Evolutionary conservation across 2,797 vertebrate species (phyloP).

Genomic region (Argyrosomus regius): DNA sequence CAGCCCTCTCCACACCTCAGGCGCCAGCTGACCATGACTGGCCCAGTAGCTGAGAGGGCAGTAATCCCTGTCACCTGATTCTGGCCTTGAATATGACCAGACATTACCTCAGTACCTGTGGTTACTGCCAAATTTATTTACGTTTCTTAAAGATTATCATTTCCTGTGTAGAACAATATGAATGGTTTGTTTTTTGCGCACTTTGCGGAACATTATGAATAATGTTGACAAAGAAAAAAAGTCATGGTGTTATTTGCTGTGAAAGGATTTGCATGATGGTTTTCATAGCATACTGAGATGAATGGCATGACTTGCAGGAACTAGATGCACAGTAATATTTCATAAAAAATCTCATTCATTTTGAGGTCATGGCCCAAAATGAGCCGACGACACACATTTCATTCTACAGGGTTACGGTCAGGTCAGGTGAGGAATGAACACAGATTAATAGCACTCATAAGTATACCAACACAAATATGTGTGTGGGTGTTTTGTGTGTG

Average conservation of each 20-base stretch:
- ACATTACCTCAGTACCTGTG: slow-evolving; percentile 29
- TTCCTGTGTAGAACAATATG: not conserved
- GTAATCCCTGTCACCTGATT: slow-evolving; percentile 79
- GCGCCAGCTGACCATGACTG: slow-evolving; percentile 69
- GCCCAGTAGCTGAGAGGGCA: slow-evolving; percentile 45
- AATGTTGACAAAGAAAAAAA: slow-evolving; percentile 2
- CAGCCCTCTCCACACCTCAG: slow-evolving; percentile 44
- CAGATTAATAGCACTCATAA: slow-evolving; percentile 6
- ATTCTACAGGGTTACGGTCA: slow-evolving; percentile 1
- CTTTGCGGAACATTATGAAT: not conserved
- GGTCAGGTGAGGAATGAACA: not conserved
- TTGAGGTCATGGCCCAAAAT: not conserved
- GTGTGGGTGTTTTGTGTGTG: slow-evolving; percentile 22
- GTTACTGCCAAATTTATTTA: not conserved
- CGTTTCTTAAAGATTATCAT: not conserved
- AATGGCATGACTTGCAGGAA: not conserved
- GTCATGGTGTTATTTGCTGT: not conserved
- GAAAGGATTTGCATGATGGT: not conserved
- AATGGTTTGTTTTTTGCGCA: not conserved
- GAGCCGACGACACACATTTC: not conserved
- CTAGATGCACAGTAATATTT: not conserved
- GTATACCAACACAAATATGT: slow-evolving; percentile 6
- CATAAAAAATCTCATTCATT: not conserved
- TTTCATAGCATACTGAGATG: not conserved
- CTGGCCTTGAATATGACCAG: slow-evolving; percentile 51